Evolutionary conservation across 1,140 invertebrate species (phyloP), one percentile per base, ranked within the genome.

Genomic region (Anadara kagoshimensis): DNA sequence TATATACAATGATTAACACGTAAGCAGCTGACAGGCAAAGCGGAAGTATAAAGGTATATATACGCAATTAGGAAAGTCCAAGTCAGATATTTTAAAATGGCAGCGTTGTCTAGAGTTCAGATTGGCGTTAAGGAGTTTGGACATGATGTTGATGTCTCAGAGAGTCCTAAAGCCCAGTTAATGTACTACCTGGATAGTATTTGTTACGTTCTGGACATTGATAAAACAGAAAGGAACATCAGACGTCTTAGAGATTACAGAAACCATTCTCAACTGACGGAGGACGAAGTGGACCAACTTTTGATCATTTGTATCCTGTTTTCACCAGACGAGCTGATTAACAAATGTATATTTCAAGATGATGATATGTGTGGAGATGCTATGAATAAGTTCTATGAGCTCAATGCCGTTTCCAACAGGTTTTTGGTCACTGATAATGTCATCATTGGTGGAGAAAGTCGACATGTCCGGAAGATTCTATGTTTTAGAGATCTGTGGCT

Each of bases 111-210:
- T 10, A 76, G 67, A 29, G 74, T 64, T 29, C 64, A 78, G 36
- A 49, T 79, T 20, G 75, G 72, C 2, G 56, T 81, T 0, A 79
- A 73, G 22, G 73, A 73, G 49, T 78, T 70, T 43, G 68, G 78
- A 1, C n/a, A 24, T 18, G 64, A 58, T 43, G 75, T 69, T 2
- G 65, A 64, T 3, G 68, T 82, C 44, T 66, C 78, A n/a, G 67
- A 76, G 24, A 61, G 76, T 43, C 78, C 78, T 0, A 62, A 54
- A 24, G 80, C 78, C 14, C 73, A 74, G 67, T 29, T 82, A 10
- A 82, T 79, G 80, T 79, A 79, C 20, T 82, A 82, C 45, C 67
- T 82, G 22, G 62, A 76, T 36, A 78, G 75, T 59, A 76, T 82
- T n/a, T 78, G 77, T 26, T 76, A 68, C 47, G 74, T 76, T 22